Base-by-base conservation (phyloP, 2,888 invertebrate genomes). In the Meliscaeva auricollis region DNA sequence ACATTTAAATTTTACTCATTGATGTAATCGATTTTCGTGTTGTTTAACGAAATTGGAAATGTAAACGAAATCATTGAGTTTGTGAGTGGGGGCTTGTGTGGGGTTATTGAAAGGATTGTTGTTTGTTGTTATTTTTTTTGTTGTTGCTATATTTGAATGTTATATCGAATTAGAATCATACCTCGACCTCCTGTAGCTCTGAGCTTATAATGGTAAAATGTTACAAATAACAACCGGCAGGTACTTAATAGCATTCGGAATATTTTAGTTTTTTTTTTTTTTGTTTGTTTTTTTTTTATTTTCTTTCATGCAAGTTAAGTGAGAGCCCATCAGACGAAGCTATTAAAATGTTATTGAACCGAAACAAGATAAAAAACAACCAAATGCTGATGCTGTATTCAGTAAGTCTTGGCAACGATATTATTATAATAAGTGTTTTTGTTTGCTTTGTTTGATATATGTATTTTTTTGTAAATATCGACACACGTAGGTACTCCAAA, bases 11-110 rank as follows among this genome's bases (percentile, higher is more conserved):
- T 77, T 48, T 68, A 35, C 68, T 77, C 77, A 77, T 77, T 77
- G 77, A 76, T 66, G 54, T 82, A 82, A 82, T 77, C 77, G 77
- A 52, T 72, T 82, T 82, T 72, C 73, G 50, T 76, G 77, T 82
- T 82, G 77, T 82, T 76, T 68, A 60, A 77, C 69, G 46, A 77
- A 82, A 77, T 73, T 77, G 82, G 68, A 77, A 77, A 77, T 73
- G 66, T 68, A 68, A 9, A 52, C 46, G 50, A 56, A 52, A 35
- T 52, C 20, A 48, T 20, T 66, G 35, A 22, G 66, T 48, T 48
- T 20, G 13, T 17, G 13, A 9, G 48, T 11, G 1, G 15, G 35
- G 20, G 26, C 9, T n/a, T 3, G 11, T n/a, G n/a, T n/a, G n/a
- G n/a, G n/a, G n/a, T n/a, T n/a, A n/a, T n/a, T n/a, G n/a, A n/a